A percentile compares a stretch with the other conserved stretches of the same genome.
phyloP scores from a whole-genome alignment of 2,888 invertebrate species.

The Dusona sp. region DNA sequence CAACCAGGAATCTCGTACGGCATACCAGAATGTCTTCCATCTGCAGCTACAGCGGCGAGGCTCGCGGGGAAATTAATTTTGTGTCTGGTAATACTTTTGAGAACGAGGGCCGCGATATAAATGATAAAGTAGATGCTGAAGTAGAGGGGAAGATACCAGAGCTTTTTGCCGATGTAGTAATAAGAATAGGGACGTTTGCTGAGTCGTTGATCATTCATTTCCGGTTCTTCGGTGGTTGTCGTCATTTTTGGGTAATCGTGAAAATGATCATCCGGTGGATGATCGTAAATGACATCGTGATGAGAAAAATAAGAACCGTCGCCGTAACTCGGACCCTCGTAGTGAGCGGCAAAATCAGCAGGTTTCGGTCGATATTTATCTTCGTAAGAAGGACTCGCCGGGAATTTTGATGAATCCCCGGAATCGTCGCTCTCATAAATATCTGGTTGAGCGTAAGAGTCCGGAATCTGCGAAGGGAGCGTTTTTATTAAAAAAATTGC shows the following conservation, averaged over 20 bases:
- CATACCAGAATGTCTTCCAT: conserved; percentile 65
- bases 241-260: conserved; percentile 80
- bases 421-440: conserved; percentile 28
- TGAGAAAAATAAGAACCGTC: conserved; percentile 82
- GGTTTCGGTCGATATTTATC: conserved; percentile 74
- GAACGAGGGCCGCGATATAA: conserved; percentile 90
- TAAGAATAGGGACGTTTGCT: conserved; percentile 87
- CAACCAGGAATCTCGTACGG: conserved; percentile 70
- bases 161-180: conserved; percentile 90
- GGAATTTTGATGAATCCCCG: conserved; percentile 51
- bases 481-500: not conserved
- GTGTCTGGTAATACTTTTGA: conserved; percentile 90
- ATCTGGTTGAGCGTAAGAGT: conserved; percentile 66
- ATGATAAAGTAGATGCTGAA: conserved; percentile 89
- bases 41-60: conserved; percentile 76
- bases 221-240: conserved; percentile 82
- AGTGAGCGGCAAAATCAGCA: conserved; percentile 72
- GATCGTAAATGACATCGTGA: conserved; percentile 79
- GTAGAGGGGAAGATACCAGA: conserved; percentile 91
- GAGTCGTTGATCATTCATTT: conserved; percentile 81
- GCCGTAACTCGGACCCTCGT: conserved; percentile 80
- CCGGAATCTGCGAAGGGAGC: conserved; percentile 55
- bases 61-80: conserved; percentile 86
- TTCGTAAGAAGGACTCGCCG: conserved; percentile 49
- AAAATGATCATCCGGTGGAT: conserved; percentile 84